Conservation (phyloP, 2,888 invertebrate genomes). For the Scaptomyza polygonia region DNA sequence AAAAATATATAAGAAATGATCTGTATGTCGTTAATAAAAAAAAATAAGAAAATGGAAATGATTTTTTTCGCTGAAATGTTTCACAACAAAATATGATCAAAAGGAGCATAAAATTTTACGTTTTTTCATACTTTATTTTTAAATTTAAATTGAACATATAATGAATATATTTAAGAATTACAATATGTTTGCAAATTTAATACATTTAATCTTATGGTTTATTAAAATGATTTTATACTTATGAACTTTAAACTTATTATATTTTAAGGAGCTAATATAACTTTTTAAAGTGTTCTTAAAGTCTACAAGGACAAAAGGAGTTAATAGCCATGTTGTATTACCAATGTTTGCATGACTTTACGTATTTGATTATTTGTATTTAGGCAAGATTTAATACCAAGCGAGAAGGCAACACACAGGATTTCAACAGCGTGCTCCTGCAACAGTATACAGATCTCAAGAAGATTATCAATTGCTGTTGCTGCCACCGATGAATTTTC, state of each 20-base stretch:
- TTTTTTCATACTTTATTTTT: not conserved
- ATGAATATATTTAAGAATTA: not conserved
- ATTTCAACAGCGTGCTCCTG: slow-evolving; percentile 93
- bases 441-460: slow-evolving; percentile 92
- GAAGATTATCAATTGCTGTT: slow-evolving; percentile 91
- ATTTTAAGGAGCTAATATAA: not conserved
- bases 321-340: slow-evolving; percentile 92
- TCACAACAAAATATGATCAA: not conserved
- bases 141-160: not conserved
- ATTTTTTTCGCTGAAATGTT: not conserved
- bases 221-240: not conserved
- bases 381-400: slow-evolving; percentile 91
- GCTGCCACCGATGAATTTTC: slow-evolving; percentile 91
- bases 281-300: not conserved
- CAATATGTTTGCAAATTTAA: not conserved
- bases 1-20: slow-evolving; percentile 2
- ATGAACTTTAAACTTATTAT: not conserved
- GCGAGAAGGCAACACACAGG: slow-evolving; percentile 91
- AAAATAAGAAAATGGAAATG: not conserved
- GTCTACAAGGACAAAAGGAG: not conserved
- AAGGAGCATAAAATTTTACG: not conserved
- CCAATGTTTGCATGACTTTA: slow-evolving; percentile 91
- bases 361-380: slow-evolving; percentile 91
- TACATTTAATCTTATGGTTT: too few relatives aligned
- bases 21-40: slow-evolving; percentile 6